Percentiles rank a stretch among this genome's conserved stretches.
These are phyloP conservation scores for Agrypnus murinus DNA, from an alignment of 2,888 invertebrate species.

Conservation along the genomic window DNA sequence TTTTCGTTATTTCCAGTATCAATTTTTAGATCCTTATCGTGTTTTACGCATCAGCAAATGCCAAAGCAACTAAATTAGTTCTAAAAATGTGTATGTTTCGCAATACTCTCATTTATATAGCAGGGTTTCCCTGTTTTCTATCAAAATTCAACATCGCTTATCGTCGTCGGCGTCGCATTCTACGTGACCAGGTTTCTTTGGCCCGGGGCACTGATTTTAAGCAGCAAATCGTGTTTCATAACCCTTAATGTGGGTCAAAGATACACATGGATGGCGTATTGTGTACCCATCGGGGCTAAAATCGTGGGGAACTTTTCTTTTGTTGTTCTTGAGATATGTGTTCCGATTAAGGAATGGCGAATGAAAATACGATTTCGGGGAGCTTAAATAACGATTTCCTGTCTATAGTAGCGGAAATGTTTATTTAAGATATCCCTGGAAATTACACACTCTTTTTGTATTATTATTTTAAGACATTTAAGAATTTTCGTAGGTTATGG, in stretches of 20 bases:
- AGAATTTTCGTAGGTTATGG: too few relatives aligned
- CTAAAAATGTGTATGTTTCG: too few relatives aligned
- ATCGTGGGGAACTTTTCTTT: slow-evolving; percentile 27
- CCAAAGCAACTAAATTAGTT: too few relatives aligned
- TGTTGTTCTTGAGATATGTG: slow-evolving; percentile 2
- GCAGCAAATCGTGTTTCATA: slow-evolving; percentile 12
- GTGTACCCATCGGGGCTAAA: slow-evolving; percentile 10
- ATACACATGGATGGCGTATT: too few relatives aligned
- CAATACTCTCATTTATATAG: background rate
- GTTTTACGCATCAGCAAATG: too few relatives aligned
- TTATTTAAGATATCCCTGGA: too few relatives aligned
- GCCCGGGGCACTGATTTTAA: slow-evolving; percentile 5
- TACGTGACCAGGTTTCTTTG: slow-evolving; percentile 18
- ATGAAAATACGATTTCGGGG: background rate
- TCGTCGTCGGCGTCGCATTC: background rate
- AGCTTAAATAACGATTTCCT: background rate
- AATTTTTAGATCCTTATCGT: too few relatives aligned
- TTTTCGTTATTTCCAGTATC: too few relatives aligned
- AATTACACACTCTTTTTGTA: too few relatives aligned
- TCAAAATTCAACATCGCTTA: slow-evolving; percentile 28
- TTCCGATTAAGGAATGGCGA: background rate
- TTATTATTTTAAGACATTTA: too few relatives aligned
- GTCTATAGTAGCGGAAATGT: too few relatives aligned
- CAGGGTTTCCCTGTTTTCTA: background rate
- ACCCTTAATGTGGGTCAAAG: slow-evolving; percentile 17